Percentiles rank a stretch among this genome's conserved stretches.
phyloP scores from a whole-genome alignment of 2,113 vertebrate genomes.

The Notarius quadriscutis region DNA sequence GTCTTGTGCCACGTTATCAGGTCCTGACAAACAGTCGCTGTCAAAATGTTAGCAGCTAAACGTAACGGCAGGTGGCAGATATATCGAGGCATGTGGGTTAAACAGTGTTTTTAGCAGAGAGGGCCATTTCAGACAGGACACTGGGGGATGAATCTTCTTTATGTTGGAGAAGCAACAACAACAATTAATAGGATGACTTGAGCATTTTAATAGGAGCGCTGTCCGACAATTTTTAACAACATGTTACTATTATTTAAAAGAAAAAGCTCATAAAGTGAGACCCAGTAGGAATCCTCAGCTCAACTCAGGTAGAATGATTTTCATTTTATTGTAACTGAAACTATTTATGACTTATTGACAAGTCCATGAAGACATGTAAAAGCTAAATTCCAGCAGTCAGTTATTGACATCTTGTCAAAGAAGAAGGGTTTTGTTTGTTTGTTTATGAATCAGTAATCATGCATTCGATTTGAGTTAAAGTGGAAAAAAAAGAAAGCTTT shows the following conservation, averaged over 20 bases:
- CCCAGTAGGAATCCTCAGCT: neutral
- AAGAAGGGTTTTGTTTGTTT: neutral
- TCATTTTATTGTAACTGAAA: neutral
- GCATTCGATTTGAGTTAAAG: neutral
- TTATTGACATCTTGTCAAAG: neutral
- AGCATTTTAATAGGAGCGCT: neutral
- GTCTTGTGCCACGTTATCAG: constrained; percentile 61
- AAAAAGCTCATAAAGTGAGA: neutral
- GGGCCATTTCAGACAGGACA: constrained; percentile 54
- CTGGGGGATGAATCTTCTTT: constrained; percentile 66
- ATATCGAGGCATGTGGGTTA: constrained; percentile 60
- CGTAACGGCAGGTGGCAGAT: constrained; percentile 61
- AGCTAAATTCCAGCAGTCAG: neutral
- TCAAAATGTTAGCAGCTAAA: constrained; percentile 65
- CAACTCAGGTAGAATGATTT: neutral
- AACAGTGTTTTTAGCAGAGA: constrained; percentile 60
- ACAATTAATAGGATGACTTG: constrained; percentile 24
- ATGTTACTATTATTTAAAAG: neutral
- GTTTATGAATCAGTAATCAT: neutral
- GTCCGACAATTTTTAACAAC: neutral
- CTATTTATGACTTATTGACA: neutral
- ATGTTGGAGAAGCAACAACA: neutral
- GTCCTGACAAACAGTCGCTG: constrained; percentile 67
- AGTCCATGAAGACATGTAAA: neutral
- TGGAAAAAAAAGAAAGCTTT: neutral